Evolutionary conservation across 1,140 invertebrate species (phyloP), one percentile per base, ranked within the genome.

Genomic region (Euschistus heros): DNA sequence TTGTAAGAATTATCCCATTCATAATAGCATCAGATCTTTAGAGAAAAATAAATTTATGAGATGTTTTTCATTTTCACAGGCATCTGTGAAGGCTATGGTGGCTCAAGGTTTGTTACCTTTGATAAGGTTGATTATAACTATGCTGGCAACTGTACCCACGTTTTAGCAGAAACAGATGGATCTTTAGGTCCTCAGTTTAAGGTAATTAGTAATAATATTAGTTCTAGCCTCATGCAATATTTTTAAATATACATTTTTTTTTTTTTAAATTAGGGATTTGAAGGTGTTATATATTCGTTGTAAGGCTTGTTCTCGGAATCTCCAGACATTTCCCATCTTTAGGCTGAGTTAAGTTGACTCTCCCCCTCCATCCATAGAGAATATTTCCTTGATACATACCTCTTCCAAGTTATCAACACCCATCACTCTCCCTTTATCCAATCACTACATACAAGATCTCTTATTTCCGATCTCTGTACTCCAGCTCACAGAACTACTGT

Each of bases 61-160:
- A 20, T 52, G 10, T 18, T 52, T 20, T 20, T 52, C 5, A 52
- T 17, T 7, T 67, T 67, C 70, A 20, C 68, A 83, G 81, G 80
- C 70, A 72, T 78, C 0, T 92, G 89, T 72, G 82, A 86, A 60
- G 81, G 86, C 0, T 77, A 85, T 55, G 86, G 87, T 0, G 81
- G 84, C 44, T 82, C 86, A 0, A 82, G 87, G 63, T 88, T 86
- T 69, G 75, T 84, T 33, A 87, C 84, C 33, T 92, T 89, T 67
- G 88, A 91, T 74, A 80, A 82, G 27, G 81, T 77, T 42, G 84
- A 86, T 68, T 82, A 87, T 59, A 84, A 81, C 0, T 85, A 86
- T 68, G 80, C 84, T 67, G 85, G 84, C 15, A 90, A 90, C 71
- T 92, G 89, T 72, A 88, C 88, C 0, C 91, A 91, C 71, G 73